Evolutionary conservation across 2,797 vertebrate genomes (phyloP).

Genomic region (Antrozous pallidus): DNA sequence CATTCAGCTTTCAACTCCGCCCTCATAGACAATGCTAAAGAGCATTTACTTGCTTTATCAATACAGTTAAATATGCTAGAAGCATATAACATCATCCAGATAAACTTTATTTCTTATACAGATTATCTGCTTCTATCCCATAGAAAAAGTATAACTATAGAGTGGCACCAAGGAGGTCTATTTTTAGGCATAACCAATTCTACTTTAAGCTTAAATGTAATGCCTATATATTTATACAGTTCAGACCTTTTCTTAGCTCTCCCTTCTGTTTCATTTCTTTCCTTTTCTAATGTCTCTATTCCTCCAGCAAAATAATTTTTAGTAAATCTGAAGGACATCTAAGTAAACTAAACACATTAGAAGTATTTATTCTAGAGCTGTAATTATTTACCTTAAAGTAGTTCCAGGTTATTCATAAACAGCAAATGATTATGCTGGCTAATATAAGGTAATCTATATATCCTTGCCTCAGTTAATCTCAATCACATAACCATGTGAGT

Average conservation of each 20-base stretch:
- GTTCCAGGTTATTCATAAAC: neutral
- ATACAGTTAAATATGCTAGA: neutral
- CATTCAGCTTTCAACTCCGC: neutral
- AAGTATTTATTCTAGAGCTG: neutral
- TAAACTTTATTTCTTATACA: neutral
- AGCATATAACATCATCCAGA: neutral
- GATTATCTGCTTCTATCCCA: neutral
- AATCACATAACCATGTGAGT: neutral
- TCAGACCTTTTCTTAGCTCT: neutral
- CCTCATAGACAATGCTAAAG: neutral
- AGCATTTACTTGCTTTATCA: neutral
- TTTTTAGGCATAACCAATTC: conserved; percentile 4
- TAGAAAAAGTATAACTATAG: neutral
- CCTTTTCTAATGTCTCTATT: neutral
- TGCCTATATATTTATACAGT: neutral
- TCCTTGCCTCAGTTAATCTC: neutral
- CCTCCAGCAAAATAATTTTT: neutral
- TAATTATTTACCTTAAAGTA: neutral
- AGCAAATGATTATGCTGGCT: neutral
- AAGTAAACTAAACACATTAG: neutral
- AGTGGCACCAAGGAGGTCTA: neutral
- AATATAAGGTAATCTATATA: neutral
- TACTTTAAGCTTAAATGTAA: conserved; percentile 8
- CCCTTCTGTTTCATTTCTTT: neutral
- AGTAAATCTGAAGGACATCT: neutral